Base-by-base conservation (phyloP, 2,797 vertebrate genomes). In the Phaenicophaeus curvirostris region DNA sequence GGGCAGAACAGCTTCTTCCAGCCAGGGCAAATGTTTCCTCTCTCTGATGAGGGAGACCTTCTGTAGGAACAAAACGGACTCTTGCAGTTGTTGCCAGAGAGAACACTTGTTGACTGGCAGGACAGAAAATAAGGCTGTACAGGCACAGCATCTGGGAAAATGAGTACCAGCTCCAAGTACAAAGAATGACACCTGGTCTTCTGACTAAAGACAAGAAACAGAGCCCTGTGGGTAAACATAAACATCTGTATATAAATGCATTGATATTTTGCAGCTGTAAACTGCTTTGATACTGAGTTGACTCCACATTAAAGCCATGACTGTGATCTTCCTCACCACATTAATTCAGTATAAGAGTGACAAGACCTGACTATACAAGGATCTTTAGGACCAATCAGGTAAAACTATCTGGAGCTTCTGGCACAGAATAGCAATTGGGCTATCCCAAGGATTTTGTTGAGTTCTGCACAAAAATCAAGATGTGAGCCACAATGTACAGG, bases 221-320 rank as follows among this genome's bases (percentile, higher is more conserved):
- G 9, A 62, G 30, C 1, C 0, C 16, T 35, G 25, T 5, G 7
- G 2, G 1, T 21, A 33, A 69, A 39, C 9, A 8, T 59, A 31
- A 55, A 6, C 33, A 10, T 9, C 19, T 50, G 2, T 25, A 9
- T 53, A 42, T 41, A 71, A 39, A n/a, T 8, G 12, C 11, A 65
- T 17, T 33, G n/a, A 21, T 41, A 66, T 24, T 85, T 79, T 50
- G 23, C 37, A 72, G 24, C 16, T 50, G 5, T 41, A 33, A 74
- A 35, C 39, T 50, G 28, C 19, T 77, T 69, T 33, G 42, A 14
- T 33, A 30, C 11, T 19, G 39, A 75, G 41, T 19, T 39, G 16
- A 27, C 24, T 59, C 19, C 16, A 28, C 39, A 35, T 61, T 48
- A 61, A 59, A 87, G 14, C 4, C 42, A 16, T 30, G 15, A n/a